phyloP scores from a whole-genome alignment of 2,113 vertebrate genomes.

The Crypturellus undulatus region DNA sequence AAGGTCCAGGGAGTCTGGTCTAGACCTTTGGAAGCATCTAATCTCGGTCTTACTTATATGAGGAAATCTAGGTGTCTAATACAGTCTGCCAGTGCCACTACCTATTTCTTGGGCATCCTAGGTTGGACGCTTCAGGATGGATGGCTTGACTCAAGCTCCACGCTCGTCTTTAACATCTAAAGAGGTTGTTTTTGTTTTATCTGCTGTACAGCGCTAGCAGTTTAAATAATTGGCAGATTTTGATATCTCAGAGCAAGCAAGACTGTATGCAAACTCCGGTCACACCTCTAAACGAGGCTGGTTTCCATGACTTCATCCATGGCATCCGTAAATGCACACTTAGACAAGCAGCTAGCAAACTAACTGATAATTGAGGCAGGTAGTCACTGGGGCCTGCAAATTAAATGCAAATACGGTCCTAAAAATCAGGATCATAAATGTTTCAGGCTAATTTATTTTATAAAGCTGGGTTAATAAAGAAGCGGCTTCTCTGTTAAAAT shows the following conservation, averaged over 20 bases:
- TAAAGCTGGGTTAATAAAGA: conserved; percentile 55
- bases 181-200: neutral
- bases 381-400: neutral
- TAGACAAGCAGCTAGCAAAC: neutral
- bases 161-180: neutral
- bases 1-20: conserved; percentile 18
- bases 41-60: conserved; percentile 4
- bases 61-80: conserved; percentile 28
- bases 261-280: neutral
- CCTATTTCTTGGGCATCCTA: neutral
- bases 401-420: conserved; percentile 3
- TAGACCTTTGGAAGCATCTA: conserved; percentile 10
- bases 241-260: neutral
- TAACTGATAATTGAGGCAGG: neutral
- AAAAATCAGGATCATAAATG: conserved; percentile 54
- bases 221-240: neutral
- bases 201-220: neutral
- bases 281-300: neutral
- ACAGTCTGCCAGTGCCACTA: neutral
- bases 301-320: neutral
- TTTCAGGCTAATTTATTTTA: conserved; percentile 62
- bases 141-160: neutral
- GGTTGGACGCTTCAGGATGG: neutral
- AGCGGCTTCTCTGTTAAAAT: conserved; percentile 25
- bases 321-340: neutral